Conservation (phyloP, 2,113 vertebrate species). For the Sander lucioperca region DNA sequence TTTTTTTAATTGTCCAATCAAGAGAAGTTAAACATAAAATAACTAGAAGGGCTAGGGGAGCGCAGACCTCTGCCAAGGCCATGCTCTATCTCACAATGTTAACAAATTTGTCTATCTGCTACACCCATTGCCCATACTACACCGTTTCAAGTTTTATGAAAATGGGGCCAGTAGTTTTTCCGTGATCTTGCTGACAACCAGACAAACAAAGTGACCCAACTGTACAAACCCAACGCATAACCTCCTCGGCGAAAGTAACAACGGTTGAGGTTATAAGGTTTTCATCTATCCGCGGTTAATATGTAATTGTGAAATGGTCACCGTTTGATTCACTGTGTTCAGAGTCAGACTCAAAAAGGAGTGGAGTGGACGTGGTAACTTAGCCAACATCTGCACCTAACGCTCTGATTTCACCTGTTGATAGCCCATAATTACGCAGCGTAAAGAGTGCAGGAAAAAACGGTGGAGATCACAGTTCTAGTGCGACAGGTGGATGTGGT, state of each 20-base stretch:
- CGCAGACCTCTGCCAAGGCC: too few species aligned
- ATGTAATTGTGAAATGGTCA: constrained; percentile 31
- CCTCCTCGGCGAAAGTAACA: too few species aligned
- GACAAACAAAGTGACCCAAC: too few species aligned
- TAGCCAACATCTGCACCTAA: constrained; percentile 48
- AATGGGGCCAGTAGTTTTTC: too few species aligned
- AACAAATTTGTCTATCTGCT: too few species aligned
- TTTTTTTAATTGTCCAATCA: background rate
- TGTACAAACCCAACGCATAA: too few species aligned
- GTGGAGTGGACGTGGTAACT: constrained; percentile 41
- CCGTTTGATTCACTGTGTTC: constrained; percentile 47
- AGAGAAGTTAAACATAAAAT: background rate
- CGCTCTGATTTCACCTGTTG: constrained; percentile 62
- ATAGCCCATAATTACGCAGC: constrained; percentile 61
- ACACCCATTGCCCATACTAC: too few species aligned
- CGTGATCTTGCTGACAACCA: too few species aligned
- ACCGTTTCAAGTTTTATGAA: too few species aligned
- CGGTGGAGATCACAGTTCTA: constrained; percentile 48
- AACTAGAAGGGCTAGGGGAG: too few species aligned
- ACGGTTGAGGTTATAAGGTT: background rate
- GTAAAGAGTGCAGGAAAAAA: constrained; percentile 47
- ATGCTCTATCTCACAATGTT: too few species aligned
- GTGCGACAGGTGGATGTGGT: constrained; percentile 71
- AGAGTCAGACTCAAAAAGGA: constrained; percentile 24
- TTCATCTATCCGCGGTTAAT: constrained; percentile 24